phyloP scores from a whole-genome alignment of 2,113 vertebrate genomes.

The Thomomys bottae region DNA sequence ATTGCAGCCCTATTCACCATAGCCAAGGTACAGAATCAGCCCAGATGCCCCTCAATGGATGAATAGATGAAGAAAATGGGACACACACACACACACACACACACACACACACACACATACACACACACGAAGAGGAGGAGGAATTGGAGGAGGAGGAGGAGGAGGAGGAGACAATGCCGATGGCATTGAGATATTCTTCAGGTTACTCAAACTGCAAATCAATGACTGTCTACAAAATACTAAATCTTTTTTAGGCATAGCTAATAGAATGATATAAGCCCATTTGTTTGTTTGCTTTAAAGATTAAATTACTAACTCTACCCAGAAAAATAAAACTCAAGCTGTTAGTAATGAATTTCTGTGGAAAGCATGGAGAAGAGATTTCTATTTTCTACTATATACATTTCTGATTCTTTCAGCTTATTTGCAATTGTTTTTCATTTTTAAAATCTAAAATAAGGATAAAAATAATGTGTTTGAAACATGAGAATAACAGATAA shows the following conservation, averaged over 20 bases:
- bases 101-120: too few relatives aligned
- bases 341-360: conserved; percentile 16
- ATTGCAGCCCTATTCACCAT: too few relatives aligned
- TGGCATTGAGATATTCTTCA: not conserved
- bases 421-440: conserved; percentile 8
- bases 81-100: too few relatives aligned
- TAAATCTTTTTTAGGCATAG: conserved; percentile 37
- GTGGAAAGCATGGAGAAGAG: not conserved
- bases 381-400: not conserved
- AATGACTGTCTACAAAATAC: conserved; percentile 13
- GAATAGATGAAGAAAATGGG: too few relatives aligned
- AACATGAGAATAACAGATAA: not conserved
- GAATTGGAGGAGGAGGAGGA: too few relatives aligned
- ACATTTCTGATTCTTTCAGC: not conserved
- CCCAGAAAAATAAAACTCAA: not conserved
- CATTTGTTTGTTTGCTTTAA: conserved; percentile 60
- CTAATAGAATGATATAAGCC: conserved; percentile 21
- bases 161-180: too few relatives aligned
- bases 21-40: too few relatives aligned
- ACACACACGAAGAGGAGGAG: too few relatives aligned
- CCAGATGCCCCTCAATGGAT: too few relatives aligned
- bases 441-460: conserved; percentile 26
- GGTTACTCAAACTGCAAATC: not conserved
- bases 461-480: conserved; percentile 45
- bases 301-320: conserved; percentile 48